Evolutionary conservation across 2,888 invertebrate genomes (phyloP).

Genomic region (Acrobasis repandana): DNA sequence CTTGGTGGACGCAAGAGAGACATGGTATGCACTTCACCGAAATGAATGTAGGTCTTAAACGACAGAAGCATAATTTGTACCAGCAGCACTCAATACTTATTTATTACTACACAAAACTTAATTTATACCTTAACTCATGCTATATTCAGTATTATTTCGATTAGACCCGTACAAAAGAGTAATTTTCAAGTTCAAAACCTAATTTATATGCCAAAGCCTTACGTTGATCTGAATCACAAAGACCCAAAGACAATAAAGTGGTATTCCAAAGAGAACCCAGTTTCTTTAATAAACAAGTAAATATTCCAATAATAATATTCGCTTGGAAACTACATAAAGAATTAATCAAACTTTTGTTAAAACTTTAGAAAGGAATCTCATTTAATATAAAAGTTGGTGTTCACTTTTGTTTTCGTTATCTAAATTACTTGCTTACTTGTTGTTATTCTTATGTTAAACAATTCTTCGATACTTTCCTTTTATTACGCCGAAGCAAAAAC

Average conservation of each 20-base stretch:
- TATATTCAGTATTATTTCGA: background rate
- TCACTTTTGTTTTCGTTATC: conserved; percentile 14
- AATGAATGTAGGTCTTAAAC: no score
- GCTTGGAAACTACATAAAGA: background rate
- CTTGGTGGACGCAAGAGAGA: no score
- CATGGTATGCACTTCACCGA: no score
- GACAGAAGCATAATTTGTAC: no score
- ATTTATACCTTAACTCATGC: no score
- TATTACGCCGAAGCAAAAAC: background rate
- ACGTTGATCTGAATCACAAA: background rate
- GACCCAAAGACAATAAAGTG: background rate
- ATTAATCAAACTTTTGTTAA: background rate
- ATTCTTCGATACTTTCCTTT: conserved; percentile 8
- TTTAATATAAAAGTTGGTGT: conserved; percentile 14
- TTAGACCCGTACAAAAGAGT: background rate
- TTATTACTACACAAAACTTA: no score
- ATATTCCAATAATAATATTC: background rate
- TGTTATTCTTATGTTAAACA: conserved; percentile 9
- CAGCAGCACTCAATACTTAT: no score
- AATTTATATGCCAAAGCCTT: background rate
- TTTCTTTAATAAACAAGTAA: background rate
- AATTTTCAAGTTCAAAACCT: background rate
- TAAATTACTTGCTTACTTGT: conserved; percentile 17
- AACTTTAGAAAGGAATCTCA: conserved; percentile 13
- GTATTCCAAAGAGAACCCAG: background rate